Percentiles rank a stretch among this genome's conserved stretches.
Evolutionary conservation across 1,140 invertebrate species (phyloP).

Genomic region (Bathynomus jamesi): DNA sequence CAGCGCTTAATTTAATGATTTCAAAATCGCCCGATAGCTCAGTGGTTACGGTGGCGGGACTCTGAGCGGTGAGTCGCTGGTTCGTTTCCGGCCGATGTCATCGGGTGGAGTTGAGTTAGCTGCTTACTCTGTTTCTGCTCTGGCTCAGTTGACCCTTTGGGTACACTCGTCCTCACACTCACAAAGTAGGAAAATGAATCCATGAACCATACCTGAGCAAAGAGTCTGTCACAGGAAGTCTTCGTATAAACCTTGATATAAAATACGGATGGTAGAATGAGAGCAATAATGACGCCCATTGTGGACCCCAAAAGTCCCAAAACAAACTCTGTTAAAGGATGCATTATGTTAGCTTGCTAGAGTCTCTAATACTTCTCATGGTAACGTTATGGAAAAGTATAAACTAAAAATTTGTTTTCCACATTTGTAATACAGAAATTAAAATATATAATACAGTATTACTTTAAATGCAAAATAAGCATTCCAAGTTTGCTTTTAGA

Average conservation of each 20-base stretch:
- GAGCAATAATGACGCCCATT: constrained; percentile 25
- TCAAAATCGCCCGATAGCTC: too few species aligned
- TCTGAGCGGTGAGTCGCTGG: too few species aligned
- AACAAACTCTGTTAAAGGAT: constrained; percentile 24
- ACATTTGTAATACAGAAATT: neutral
- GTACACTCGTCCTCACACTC: neutral
- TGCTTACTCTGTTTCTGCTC: too few species aligned
- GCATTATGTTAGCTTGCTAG: neutral
- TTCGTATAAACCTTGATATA: constrained; percentile 33
- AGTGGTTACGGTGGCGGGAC: too few species aligned
- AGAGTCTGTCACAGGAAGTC: constrained; percentile 23
- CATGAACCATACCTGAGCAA: constrained; percentile 16
- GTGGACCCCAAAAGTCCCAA: constrained; percentile 32
- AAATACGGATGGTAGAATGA: constrained; percentile 25
- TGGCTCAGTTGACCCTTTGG: neutral
- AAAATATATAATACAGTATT: neutral
- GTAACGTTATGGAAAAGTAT: neutral
- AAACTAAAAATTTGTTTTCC: neutral
- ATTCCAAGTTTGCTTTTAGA: neutral
- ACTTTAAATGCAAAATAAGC: neutral
- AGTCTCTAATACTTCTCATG: neutral
- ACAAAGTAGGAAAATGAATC: neutral
- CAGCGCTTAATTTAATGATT: too few species aligned
- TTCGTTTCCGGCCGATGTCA: too few species aligned
- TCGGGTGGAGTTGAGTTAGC: too few species aligned